Conservation (phyloP, 2,797 vertebrate species). For the Poeciliopsis gracilis region DNA sequence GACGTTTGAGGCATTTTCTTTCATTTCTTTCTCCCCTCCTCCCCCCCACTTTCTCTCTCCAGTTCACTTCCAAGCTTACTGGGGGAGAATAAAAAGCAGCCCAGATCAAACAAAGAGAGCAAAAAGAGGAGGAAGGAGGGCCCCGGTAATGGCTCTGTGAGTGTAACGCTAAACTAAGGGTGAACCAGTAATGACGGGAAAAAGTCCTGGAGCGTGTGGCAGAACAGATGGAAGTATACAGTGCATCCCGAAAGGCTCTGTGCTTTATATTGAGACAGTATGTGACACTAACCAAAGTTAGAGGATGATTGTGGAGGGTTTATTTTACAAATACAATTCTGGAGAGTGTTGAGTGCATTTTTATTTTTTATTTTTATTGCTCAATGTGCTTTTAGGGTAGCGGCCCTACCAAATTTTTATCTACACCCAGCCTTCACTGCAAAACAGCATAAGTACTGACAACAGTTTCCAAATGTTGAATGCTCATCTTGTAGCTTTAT, state of each 20-base stretch:
- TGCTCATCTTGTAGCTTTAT: neutral
- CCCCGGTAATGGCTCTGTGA: conserved; percentile 42
- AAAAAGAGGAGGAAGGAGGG: conserved; percentile 12
- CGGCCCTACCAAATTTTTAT: neutral
- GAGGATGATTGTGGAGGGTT: neutral
- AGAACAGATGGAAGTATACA: conserved; percentile 43
- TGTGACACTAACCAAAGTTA: neutral
- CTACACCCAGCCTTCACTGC: neutral
- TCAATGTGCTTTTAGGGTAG: neutral
- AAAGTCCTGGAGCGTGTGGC: conserved; percentile 60
- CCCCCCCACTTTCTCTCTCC: neutral
- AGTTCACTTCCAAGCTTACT: conserved; percentile 58
- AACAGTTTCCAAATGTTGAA: neutral
- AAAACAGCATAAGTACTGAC: too few species aligned
- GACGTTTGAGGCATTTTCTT: conserved; percentile 67
- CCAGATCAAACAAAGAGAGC: conserved; percentile 44
- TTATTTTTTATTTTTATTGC: neutral
- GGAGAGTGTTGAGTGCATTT: neutral
- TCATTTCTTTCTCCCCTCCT: conserved; percentile 26
- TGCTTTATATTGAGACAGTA: neutral
- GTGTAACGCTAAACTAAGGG: conserved; percentile 54
- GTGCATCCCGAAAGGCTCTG: neutral
- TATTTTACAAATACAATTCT: neutral
- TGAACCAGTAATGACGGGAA: conserved; percentile 58
- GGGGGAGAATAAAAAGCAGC: conserved; percentile 58